Base-by-base conservation (phyloP, 2,797 vertebrate species). In the Cyclopterus lumpus region DNA sequence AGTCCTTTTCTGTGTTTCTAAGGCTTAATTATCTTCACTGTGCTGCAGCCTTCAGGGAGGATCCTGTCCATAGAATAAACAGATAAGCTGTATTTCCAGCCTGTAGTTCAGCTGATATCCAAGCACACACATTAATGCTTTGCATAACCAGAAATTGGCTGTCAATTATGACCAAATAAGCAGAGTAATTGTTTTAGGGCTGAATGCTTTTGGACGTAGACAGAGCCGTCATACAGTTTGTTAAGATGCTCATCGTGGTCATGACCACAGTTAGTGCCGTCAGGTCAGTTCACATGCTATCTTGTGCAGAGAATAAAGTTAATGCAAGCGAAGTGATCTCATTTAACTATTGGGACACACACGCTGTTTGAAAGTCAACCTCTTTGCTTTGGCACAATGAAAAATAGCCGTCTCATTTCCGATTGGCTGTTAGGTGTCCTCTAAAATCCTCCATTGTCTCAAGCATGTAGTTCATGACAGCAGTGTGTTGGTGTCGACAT, bases 11-110 rank as follows among this genome's bases (percentile, higher is more conserved):
- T 49, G 20, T 7, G 3, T 34, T 38, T 62, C 3, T 20, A 2
- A 24, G 4, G 18, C 75, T 86, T 28, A 28, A 28, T 28, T 83
- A 92, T 92, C 88, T 68, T 14, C 73, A 14, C n/a, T 16, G 5
- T 73, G 40, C 61, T 54, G 69, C 38, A 65, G 73, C 59, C 83
- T 58, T 44, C 54, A 77, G 92, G 92, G 87, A 76, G 85, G 82
- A 73, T 51, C 73, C 61, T 36, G 68, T 73, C 40, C 28, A 48
- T 60, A 49, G 48, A 60, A 26, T 6, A 2, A 5, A 20, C 0
- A 81, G 87, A 90, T 89, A 88, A 84, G 55, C 3, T 22, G 20
- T n/a, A 7, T 59, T 69, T 42, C 38, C 10, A 6, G 30, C 9
- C 9, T 63, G 34, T 22, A n/a, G n/a, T 22, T 73, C 28, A 73